A percentile compares a stretch with the other conserved stretches of the same genome.
These are phyloP conservation scores for Gymnothorax javanicus DNA, from an alignment of 2,797 vertebrate genomes.

Conservation along the genomic window DNA sequence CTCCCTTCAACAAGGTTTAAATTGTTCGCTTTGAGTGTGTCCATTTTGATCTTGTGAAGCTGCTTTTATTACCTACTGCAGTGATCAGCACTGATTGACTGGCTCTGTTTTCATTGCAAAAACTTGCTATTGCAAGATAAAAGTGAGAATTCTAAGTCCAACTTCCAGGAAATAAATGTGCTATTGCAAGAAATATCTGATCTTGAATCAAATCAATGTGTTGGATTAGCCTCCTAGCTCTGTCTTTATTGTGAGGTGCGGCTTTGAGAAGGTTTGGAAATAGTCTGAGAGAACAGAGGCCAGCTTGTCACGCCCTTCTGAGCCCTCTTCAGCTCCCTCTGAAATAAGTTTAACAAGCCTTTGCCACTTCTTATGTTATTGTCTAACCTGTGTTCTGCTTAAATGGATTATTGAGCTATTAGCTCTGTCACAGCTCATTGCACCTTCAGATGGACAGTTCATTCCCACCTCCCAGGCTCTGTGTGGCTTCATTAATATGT, in stretches of 20 bases:
- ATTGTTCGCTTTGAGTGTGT: too few relatives aligned
- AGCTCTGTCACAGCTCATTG: constrained; percentile 26
- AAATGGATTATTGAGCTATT: constrained; percentile 26
- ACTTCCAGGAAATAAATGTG: too few relatives aligned
- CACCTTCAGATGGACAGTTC: constrained; percentile 16
- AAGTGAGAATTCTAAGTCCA: too few relatives aligned
- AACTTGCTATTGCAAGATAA: too few relatives aligned
- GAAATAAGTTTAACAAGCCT: constrained; percentile 31
- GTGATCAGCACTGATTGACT: too few relatives aligned
- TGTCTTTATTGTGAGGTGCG: constrained; percentile 31
- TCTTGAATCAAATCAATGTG: constrained; percentile 2
- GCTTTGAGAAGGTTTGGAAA: constrained; percentile 17
- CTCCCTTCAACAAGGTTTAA: too few relatives aligned
- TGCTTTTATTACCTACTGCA: too few relatives aligned
- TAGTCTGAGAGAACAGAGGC: background rate
- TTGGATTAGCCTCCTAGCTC: constrained; percentile 29
- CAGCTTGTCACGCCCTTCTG: constrained; percentile 29
- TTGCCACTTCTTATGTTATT: constrained; percentile 11
- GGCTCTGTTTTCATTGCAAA: too few relatives aligned
- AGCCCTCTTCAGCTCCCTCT: constrained; percentile 15
- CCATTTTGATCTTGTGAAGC: too few relatives aligned
- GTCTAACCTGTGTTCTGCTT: constrained; percentile 9
- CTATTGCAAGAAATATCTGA: background rate
- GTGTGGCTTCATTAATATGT: constrained; percentile 33
- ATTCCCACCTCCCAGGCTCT: constrained; percentile 25